Evolutionary conservation across 2,888 invertebrate genomes (phyloP).

Genomic region (Pristionchus arcanus): DNA sequence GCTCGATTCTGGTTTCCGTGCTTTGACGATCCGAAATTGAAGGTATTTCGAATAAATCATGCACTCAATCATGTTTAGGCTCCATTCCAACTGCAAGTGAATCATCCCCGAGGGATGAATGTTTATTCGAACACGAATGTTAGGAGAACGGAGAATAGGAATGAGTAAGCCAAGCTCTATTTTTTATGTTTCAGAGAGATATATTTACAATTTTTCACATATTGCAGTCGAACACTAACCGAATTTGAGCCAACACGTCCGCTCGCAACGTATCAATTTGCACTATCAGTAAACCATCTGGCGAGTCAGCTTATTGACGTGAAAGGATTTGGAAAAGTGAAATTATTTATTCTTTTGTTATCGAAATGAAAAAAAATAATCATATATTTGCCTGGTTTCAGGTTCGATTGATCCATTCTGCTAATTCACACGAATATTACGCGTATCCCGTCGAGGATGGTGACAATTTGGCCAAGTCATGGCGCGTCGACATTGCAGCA

Average conservation of each 20-base stretch:
- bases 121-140: conserved; percentile 7
- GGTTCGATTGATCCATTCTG: too few relatives aligned
- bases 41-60: not conserved
- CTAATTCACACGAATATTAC: too few relatives aligned
- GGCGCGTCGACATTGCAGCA: too few relatives aligned
- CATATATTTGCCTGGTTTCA: too few relatives aligned
- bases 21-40: not conserved
- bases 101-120: not conserved
- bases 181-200: too few relatives aligned
- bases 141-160: not conserved
- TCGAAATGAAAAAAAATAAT: too few relatives aligned
- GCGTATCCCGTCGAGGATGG: too few relatives aligned
- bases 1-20: not conserved
- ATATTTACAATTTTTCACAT: too few relatives aligned
- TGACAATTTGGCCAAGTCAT: too few relatives aligned
- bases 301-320: not conserved
- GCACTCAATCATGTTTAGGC: not conserved
- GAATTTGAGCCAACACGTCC: not conserved
- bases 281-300: not conserved
- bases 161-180: not conserved
- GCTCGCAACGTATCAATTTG: not conserved
- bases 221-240: not conserved
- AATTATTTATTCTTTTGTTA: not conserved
- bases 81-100: not conserved
- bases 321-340: conserved; percentile 3